Evolutionary conservation across 2,888 invertebrate species (phyloP), one percentile per base, ranked within the genome.

Genomic region (Drosophila trichaetosa): DNA sequence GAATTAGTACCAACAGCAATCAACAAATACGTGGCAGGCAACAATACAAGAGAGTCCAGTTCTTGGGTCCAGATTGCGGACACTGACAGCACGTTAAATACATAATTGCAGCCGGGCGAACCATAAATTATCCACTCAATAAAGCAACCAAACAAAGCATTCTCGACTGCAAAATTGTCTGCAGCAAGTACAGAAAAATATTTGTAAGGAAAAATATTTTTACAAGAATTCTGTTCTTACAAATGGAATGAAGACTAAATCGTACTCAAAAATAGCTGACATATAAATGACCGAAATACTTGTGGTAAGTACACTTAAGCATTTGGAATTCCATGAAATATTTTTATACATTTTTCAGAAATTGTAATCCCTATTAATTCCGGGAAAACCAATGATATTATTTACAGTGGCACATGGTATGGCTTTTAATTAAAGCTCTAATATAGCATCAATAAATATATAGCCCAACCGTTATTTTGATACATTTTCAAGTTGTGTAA

Each of bases 91-190:
- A 38, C 34, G 27, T 56, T 60, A 69, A 73, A 53, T 42, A 64
- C 58, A 65, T 65, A 68, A 77, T 73, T 77, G 68, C 63, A 53
- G 49, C 36, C 21, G 13, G n/a, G 33, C 38, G n/a, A 49, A 31
- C 52, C 40, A 71, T 54, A 51, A 51, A 40, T 40, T 38, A 48
- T 34, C 38, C 29, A 54, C 46, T 34, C 29, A 49, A 67, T 54
- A 59, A 38, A 29, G 18, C 4, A 49, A 16, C 38, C 7, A 4
- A 48, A 24, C n/a, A 21, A 53, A 16, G 16, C 11, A 10, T 8
- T 52, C 29, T 33, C n/a, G 13, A 21, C n/a, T 29, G 6, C 29
- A 21, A 34, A 46, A 46, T 24, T 24, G 16, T 11, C 16, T 24
- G 33, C 16, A 29, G 3, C 5, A 7, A 21, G 21, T 16, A 1